These are phyloP conservation scores for Cyphomyrmex costatus DNA, from an alignment of 1,140 invertebrate species.

Conservation along the genomic window DNA sequence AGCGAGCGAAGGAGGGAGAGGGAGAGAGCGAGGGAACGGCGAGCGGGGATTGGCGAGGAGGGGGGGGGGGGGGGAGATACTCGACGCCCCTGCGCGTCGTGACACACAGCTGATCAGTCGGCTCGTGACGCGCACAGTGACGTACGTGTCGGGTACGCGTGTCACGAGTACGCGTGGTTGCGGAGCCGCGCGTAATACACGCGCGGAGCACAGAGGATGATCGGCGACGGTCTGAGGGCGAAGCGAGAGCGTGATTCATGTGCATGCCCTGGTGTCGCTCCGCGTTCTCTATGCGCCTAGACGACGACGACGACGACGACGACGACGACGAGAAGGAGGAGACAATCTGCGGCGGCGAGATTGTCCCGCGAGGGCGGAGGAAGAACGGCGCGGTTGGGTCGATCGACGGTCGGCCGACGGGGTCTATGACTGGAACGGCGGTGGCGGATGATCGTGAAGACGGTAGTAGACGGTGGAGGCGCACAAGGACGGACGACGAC, in stretches of 20 bases:
- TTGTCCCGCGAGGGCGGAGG: conserved; percentile 24
- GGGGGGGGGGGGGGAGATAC: conserved; percentile 1
- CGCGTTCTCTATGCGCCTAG: conserved; percentile 70
- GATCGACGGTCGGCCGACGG: conserved; percentile 59
- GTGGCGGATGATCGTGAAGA: conserved; percentile 2
- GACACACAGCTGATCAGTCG: conserved; percentile 78
- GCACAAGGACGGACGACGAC: conserved; percentile 3
- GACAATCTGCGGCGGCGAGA: no score
- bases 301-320: conserved; percentile 20
- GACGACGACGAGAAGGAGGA: conserved; percentile 5
- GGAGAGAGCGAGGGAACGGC: background rate
- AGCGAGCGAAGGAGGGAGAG: background rate
- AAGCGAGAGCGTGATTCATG: background rate
- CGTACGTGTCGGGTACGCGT: background rate
- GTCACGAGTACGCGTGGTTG: background rate
- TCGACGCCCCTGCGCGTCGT: conserved; percentile 64
- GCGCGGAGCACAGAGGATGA: conserved; percentile 38
- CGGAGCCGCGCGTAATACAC: background rate
- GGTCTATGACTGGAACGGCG: conserved; percentile 78
- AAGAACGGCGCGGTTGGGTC: conserved; percentile 55
- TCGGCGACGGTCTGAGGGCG: conserved; percentile 16
- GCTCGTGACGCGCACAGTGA: conserved; percentile 59
- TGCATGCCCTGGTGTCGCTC: conserved; percentile 57
- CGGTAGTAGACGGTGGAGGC: conserved; percentile 20
- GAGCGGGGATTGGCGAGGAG: background rate